Base-by-base conservation (phyloP, 2,888 invertebrate genomes). In the Fragum sueziense region DNA sequence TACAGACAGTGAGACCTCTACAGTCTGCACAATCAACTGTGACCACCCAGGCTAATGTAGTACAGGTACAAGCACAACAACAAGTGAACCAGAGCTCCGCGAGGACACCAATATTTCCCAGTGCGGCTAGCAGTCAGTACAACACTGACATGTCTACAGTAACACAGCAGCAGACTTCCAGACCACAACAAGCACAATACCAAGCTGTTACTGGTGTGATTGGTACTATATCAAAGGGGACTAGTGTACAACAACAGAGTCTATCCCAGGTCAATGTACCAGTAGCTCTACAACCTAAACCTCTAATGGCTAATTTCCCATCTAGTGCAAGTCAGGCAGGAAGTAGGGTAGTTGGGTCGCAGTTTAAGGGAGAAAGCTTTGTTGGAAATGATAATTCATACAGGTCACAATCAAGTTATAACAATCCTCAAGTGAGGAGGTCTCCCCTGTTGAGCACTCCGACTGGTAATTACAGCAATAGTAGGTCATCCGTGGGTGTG, bases 171-270 rank as follows among this genome's bases (percentile, higher is more conserved):
- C n/a, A n/a, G 22, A 25, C 1, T n/a, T 11, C 54, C 22, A 54
- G 54, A 54, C 54, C 54, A 7, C 37, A 37, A 37, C 37, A 37
- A 37, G 6, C 75, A 27, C 69, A 67, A 11, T 75, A 77, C 17
- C 69, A 72, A 37, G 73, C 72, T 17, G 62, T 79, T 11, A 69
- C 71, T 57, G 76, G 75, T 17, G 76, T 11, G 69, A 20, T 61
- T 22, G 61, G 61, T 31, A 61, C 27, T 25, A n/a, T 61, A 7
- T 14, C 27, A 4, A 27, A 61, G 27, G 61, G 61, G 4, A 25
- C 52, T n/a, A 22, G n/a, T 37, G 37, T 37, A 9, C 37, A 37
- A 37, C 37, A 37, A 37, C 37, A 37, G 14, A 37, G 14, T 37
- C 6, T 37, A 14, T 14, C 37, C 6, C 37, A 37, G 14, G 37